These are phyloP conservation scores for Zootermopsis nevadensis DNA, from an alignment of 2,888 invertebrate genomes.

Conservation along the genomic window DNA sequence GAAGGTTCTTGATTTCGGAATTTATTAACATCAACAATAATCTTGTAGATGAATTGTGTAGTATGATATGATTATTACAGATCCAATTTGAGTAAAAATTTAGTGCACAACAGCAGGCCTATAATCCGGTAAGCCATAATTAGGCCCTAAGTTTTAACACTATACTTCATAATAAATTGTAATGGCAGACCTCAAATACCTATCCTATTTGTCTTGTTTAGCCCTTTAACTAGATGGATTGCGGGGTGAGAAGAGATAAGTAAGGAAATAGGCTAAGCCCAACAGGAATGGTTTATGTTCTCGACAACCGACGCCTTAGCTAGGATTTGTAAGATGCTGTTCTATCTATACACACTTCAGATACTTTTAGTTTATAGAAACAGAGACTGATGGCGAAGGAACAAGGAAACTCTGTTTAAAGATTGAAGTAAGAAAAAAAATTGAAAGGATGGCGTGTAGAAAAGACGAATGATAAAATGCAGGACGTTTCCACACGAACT, in stretches of 20 bases:
- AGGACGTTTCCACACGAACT: neutral
- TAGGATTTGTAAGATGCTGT: neutral
- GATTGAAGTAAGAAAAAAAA: neutral
- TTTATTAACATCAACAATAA: no score
- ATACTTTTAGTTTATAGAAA: constrained; percentile 17
- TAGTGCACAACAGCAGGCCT: no score
- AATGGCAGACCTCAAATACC: neutral
- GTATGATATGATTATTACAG: no score
- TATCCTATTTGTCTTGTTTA: neutral
- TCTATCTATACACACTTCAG: neutral
- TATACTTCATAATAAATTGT: no score
- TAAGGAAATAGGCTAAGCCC: constrained; percentile 18
- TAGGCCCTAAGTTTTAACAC: no score
- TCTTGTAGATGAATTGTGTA: no score
- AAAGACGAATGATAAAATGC: constrained; percentile 1
- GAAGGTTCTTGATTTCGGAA: no score
- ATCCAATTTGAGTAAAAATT: no score
- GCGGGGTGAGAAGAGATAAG: neutral
- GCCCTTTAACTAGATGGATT: neutral
- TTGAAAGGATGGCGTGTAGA: neutral
- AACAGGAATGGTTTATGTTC: constrained; percentile 14
- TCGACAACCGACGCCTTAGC: constrained; percentile 18
- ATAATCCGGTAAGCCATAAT: no score
- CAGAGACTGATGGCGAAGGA: neutral
- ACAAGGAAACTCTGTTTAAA: constrained; percentile 4